These are phyloP conservation scores for Addax nasomaculatus DNA, from an alignment of 2,113 vertebrate genomes.

Conservation along the genomic window DNA sequence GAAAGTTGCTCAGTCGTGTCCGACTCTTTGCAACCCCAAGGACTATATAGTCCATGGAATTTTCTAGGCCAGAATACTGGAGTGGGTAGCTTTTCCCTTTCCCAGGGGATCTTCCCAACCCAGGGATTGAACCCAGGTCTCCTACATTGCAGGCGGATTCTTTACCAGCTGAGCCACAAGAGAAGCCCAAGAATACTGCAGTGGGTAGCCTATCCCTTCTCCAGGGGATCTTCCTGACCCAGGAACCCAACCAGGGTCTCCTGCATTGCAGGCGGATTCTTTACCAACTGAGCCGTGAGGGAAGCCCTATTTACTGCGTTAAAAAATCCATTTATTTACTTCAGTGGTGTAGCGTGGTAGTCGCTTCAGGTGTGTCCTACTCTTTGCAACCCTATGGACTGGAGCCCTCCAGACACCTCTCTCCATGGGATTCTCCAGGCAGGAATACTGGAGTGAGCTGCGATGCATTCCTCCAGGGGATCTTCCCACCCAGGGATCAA, in stretches of 20 bases:
- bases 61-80: background rate
- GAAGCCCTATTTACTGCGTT: background rate
- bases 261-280: background rate
- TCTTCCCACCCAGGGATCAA: background rate
- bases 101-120: background rate
- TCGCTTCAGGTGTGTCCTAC: background rate
- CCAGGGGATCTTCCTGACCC: background rate
- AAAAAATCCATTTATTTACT: background rate
- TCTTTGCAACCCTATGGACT: background rate
- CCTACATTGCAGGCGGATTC: background rate
- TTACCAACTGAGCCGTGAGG: background rate
- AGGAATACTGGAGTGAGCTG: background rate
- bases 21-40: background rate
- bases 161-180: background rate
- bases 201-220: background rate
- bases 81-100: background rate
- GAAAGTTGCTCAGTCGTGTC: background rate
- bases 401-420: background rate
- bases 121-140: background rate
- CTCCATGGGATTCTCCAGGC: background rate
- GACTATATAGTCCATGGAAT: background rate
- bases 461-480: background rate
- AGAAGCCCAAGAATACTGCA: background rate
- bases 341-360: rapidly evolving
- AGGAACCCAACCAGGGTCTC: background rate